Base-by-base conservation (phyloP, 2,888 invertebrate genomes). In the Dicranocentrus wangi region DNA sequence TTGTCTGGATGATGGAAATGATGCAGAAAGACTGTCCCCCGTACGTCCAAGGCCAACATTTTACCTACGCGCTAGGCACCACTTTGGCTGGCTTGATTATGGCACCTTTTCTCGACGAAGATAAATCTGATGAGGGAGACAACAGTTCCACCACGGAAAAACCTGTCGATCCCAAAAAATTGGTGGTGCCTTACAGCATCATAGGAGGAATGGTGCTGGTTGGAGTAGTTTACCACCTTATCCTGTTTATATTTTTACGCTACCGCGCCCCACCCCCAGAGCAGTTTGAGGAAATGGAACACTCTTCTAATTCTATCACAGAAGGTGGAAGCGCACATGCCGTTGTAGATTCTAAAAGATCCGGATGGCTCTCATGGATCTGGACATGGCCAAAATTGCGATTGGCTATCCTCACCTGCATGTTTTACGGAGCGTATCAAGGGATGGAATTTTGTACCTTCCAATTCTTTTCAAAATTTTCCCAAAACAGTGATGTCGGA, bases 1-100 rank as follows among this genome's bases (percentile, higher is more conserved):
- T 85, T 23, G 83, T 83, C 0, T 85, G 85, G 84, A 83, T 83
- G 28, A 79, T 85, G 53, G 83, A 85, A 75, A 81, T 85, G 75
- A 81, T 83, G 81, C 76, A 82, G 58, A 65, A 66, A 10, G 53
- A 85, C 10, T 76, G 83, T 47, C 83, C 82, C 7, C 70, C 82
- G 0, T 84, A 84, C 43, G 60, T 21, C 55, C 23, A 84, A 85
- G 47, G 58, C 23, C 85, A 85, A 51, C 84, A 85, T 66, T 82
- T 82, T 68, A 68, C 51, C 39, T 82, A 78, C 27, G 82, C 82
- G 0, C 5, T 82, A 2, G 82, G 82, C 5, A 42, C 73, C 15
- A 66, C 69, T 61, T 28, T 83, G 65, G 60, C 58, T 1, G 15
- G 53, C 0, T 19, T 75, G 0, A 60, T 79, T 8, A 66, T 79